Evolutionary conservation across 2,888 invertebrate species (phyloP).

Genomic region (Mimumesa dahlbomi): DNA sequence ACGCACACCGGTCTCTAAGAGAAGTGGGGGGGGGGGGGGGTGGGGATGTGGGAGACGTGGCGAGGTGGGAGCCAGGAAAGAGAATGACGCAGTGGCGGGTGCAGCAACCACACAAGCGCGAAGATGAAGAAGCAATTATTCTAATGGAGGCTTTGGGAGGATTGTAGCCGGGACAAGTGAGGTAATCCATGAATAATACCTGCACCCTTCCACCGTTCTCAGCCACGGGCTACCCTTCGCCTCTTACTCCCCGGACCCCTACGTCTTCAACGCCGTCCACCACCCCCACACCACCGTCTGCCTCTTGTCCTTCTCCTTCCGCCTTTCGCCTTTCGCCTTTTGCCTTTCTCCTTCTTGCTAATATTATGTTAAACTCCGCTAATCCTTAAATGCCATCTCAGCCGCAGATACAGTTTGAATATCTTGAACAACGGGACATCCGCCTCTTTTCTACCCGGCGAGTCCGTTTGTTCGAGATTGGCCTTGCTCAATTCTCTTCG

Average conservation of each 20-base stretch:
- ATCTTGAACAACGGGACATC: constrained; percentile 59
- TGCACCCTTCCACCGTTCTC: constrained; percentile 52
- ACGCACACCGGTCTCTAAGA: neutral
- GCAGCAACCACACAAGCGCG: constrained; percentile 71
- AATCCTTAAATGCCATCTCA: constrained; percentile 75
- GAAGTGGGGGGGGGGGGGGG: constrained; percentile 9
- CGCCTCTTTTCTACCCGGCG: constrained; percentile 1
- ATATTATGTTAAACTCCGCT: constrained; percentile 78
- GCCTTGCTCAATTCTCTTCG: constrained; percentile 20
- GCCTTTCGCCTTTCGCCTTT: constrained; percentile 40
- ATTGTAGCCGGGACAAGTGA: constrained; percentile 78
- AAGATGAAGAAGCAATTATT: constrained; percentile 80
- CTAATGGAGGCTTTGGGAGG: constrained; percentile 78
- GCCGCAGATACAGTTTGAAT: constrained; percentile 67
- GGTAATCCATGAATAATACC: constrained; percentile 80
- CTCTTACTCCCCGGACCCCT: constrained; percentile 33
- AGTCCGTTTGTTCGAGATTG: neutral
- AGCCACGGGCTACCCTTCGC: constrained; percentile 39
- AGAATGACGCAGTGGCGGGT: constrained; percentile 50
- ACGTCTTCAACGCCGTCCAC: constrained; percentile 27
- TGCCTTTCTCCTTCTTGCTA: constrained; percentile 62
- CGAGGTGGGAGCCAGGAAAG: constrained; percentile 25
- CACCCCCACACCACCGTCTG: constrained; percentile 23
- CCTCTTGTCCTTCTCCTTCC: constrained; percentile 45
- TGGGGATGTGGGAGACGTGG: neutral